Evolutionary conservation across 2,797 vertebrate species (phyloP).

Genomic region (Kryptopterus vitreolus): DNA sequence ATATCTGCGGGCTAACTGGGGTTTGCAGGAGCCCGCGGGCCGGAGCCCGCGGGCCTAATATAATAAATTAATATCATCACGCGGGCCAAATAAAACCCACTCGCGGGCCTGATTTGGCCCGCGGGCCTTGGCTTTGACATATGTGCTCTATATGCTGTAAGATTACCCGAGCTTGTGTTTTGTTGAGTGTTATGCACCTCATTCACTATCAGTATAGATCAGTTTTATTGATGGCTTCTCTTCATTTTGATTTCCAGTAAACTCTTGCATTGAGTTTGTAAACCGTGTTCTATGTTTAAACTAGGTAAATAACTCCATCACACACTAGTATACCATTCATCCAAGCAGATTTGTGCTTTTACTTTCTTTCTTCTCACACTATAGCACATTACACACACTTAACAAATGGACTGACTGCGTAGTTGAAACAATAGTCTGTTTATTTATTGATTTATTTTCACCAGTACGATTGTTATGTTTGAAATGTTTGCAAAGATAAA

Average conservation of each 20-base stretch:
- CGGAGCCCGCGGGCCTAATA: too few relatives aligned
- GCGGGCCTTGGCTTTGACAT: too few relatives aligned
- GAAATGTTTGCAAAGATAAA: constrained; percentile 1
- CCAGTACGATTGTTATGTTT: neutral
- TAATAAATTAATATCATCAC: too few relatives aligned
- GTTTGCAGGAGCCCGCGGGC: too few relatives aligned
- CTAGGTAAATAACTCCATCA: neutral
- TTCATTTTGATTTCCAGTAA: neutral
- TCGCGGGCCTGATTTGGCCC: too few relatives aligned
- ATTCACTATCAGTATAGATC: neutral
- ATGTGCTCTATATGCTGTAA: neutral
- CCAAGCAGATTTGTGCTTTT: neutral
- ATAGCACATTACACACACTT: neutral
- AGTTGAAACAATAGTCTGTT: neutral
- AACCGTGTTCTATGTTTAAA: neutral
- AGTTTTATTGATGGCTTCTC: neutral
- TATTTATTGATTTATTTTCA: neutral
- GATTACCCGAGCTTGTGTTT: neutral
- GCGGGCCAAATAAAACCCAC: too few relatives aligned
- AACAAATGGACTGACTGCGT: neutral
- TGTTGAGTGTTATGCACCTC: neutral
- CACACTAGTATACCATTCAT: neutral
- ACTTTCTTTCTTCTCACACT: neutral
- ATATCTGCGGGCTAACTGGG: too few relatives aligned
- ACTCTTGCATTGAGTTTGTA: neutral